Base-by-base conservation (phyloP, 2,888 invertebrate species). In the Ectropis crepuscularia region DNA sequence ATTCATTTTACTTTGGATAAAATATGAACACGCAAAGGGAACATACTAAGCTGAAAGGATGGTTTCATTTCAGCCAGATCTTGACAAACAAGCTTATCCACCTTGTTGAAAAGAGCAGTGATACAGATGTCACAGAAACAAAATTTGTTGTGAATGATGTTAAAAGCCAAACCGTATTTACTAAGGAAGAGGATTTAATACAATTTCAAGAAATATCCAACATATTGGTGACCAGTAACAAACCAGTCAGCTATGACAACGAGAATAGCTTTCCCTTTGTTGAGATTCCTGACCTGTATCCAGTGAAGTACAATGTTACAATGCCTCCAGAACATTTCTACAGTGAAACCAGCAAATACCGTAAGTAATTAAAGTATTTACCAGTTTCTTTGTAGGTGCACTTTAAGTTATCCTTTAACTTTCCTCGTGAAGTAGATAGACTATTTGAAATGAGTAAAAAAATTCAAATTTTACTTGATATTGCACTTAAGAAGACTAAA, bases 251-350 rank as follows among this genome's bases (percentile, higher is more conserved):
- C 57, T 93, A 95, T 79, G 87, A 89, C 9, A 76, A 82, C 69
- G 85, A 91, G 7, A 92, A 93, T 58, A 89, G 93, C 65, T 93
- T 94, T 8, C 85, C 92, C 16, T 88, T 90, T 65, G 80, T 93
- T 42, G 82, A 93, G 57, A 84, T 98, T 47, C 97, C 97, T 6
- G 93, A 96, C 80, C 87, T 98, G 67, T 93, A 94, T 83, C 98
- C 98, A 2, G 86, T 98, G 11, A 95, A 95, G 76, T 95, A 95
- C 61, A 95, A 95, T 0, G 93, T 97, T 57, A 95, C 96, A 51
- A 82, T 97, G 64, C 88, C 92, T 10, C 82, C 92, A 61, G 88
- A 93, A 57, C 94, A 96, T 81, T 94, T 96, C 77, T 96, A 96
- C 78, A 86, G 93, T 61, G 82, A 92, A 11, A 83, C 88, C 50